These are phyloP conservation scores for Pteropus rufus DNA, from an alignment of 2,797 vertebrate species.

Conservation along the genomic window DNA sequence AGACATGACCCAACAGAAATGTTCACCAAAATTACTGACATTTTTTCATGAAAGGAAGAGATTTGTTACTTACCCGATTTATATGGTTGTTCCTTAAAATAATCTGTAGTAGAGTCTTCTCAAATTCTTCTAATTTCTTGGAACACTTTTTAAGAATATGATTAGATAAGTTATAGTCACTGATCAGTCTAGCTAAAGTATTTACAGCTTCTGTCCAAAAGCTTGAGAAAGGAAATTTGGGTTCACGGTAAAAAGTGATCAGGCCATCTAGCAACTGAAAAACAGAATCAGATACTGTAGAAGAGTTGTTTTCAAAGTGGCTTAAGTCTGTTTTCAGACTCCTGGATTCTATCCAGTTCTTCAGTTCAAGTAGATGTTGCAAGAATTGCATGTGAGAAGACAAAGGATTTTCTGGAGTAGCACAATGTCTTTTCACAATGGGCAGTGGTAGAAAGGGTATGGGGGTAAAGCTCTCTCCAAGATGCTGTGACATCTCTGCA, in stretches of 20 bases:
- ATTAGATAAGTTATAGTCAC: slow-evolving; percentile 76
- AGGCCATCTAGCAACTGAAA: slow-evolving; percentile 87
- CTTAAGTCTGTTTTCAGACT: slow-evolving; percentile 76
- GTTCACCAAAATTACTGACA: neutral
- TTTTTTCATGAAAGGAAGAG: neutral
- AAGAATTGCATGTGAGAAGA: slow-evolving; percentile 86
- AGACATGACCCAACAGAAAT: neutral
- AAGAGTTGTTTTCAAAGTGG: slow-evolving; percentile 75
- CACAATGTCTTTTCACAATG: slow-evolving; percentile 31
- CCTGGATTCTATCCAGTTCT: slow-evolving; percentile 72
- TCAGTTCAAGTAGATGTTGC: slow-evolving; percentile 86
- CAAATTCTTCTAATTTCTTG: slow-evolving; percentile 83
- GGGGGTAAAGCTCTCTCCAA: neutral
- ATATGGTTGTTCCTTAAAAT: slow-evolving; percentile 78
- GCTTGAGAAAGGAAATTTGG: slow-evolving; percentile 75
- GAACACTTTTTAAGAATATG: slow-evolving; percentile 81
- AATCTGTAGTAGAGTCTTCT: slow-evolving; percentile 80
- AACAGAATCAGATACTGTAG: slow-evolving; percentile 84
- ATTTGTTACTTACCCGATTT: slow-evolving; percentile 83
- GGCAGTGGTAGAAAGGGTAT: slow-evolving; percentile 39
- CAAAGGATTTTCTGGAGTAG: slow-evolving; percentile 56
- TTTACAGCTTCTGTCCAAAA: slow-evolving; percentile 80
- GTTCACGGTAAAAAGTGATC: slow-evolving; percentile 81
- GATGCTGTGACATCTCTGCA: slow-evolving; percentile 62
- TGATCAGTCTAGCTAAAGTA: slow-evolving; percentile 78